A percentile compares a stretch with the other conserved stretches of the same genome.
These are phyloP conservation scores for Coptodon rendalli DNA, from an alignment of 2,113 vertebrate species.

Conservation along the genomic window DNA sequence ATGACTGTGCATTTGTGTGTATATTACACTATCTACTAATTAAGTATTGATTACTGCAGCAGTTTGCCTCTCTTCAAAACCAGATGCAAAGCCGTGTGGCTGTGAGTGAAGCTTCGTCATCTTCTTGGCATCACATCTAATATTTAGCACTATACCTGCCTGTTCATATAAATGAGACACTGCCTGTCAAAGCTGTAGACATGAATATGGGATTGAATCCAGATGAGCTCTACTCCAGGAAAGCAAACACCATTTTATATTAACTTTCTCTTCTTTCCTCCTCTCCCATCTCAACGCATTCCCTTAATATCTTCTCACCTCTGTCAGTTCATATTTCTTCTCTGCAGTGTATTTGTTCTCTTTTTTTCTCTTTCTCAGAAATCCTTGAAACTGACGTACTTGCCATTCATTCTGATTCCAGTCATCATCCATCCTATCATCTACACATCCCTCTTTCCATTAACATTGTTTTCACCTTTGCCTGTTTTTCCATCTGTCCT, in stretches of 20 bases:
- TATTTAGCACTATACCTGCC: constrained; percentile 16
- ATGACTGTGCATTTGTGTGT: neutral
- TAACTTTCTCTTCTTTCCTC: neutral
- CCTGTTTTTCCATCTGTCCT: neutral
- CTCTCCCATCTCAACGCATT: neutral
- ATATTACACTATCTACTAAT: neutral
- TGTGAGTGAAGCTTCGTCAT: neutral
- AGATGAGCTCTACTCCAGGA: constrained; percentile 19
- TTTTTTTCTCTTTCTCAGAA: neutral
- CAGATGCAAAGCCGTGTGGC: neutral
- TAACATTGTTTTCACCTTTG: neutral
- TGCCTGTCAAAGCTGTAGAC: constrained; percentile 4
- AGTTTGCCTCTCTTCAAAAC: neutral
- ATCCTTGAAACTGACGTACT: neutral
- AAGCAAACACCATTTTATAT: constrained; percentile 25
- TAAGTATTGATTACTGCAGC: neutral
- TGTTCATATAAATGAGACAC: constrained; percentile 14
- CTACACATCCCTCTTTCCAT: neutral
- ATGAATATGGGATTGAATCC: constrained; percentile 30
- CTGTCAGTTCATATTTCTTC: neutral
- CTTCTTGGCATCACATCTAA: constrained; percentile 1
- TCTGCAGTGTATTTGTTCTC: neutral
- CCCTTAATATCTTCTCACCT: neutral
- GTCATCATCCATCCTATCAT: neutral
- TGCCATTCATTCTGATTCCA: neutral